Base-by-base conservation (phyloP, 2,113 vertebrate species). In the Alouatta palliata region DNA sequence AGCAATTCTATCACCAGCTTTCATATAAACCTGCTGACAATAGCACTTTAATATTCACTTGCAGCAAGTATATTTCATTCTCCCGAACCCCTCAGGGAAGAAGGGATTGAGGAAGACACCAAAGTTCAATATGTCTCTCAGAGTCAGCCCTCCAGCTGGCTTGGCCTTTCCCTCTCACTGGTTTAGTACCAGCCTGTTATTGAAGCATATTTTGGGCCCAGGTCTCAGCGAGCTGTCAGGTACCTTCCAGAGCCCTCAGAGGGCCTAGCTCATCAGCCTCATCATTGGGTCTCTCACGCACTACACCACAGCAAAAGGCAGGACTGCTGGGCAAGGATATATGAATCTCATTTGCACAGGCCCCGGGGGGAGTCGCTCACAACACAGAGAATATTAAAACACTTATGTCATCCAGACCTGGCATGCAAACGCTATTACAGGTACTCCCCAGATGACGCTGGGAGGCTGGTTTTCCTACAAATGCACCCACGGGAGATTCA, bases 181-280 rank as follows among this genome's bases (percentile, higher is more conserved):
- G 23, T 47, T n/a, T 37, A 21, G 21, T n/a, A 37, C 20, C 32
- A 4, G 14, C 35, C 45, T 1, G 0, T 66, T 35, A 47, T 25
- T 45, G 35, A 32, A 43, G 37, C 88, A 47, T 19, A 3, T 49
- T 40, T 11, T 23, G 19, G 66, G 25, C 68, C 23, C 5, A 2
- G 30, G 27, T 40, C 25, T 47, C 87, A 11, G 12, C 0, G 11
- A 30, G 43, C 40, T 32, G 8, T 7, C 4, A 49, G 54, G 19
- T 16, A 14, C n/a, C 56, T 58, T 70, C 35, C 16, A 40, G 54
- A 20, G 32, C 37, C 43, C 19, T 32, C 17, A 1, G 73, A n/a
- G 58, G 27, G 2, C 27, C 61, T 27, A 64, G 61, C 27, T 64
- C 12, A 1, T 64, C 37, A 19, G 21, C 37, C 37, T 25, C 3